phyloP scores from a whole-genome alignment of 2,888 invertebrate species.

The Pilophorus perplexus region DNA sequence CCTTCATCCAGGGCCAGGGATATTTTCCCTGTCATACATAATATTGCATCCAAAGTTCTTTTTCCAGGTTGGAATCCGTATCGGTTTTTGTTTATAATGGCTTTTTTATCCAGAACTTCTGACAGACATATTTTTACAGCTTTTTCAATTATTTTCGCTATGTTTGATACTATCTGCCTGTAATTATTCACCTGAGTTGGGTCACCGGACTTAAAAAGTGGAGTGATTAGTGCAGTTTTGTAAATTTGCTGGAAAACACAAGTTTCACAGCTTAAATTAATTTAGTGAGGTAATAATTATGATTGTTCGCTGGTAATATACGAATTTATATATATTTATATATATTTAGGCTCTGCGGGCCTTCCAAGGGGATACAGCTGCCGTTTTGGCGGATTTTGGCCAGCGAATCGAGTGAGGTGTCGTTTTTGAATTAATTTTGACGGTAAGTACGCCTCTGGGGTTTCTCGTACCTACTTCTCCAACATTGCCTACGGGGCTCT shows the following conservation, averaged over 20 bases:
- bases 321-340: too few relatives aligned
- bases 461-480: too few relatives aligned
- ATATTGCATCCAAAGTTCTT: conserved; percentile 23
- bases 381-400: too few relatives aligned
- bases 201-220: conserved; percentile 15
- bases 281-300: not conserved
- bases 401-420: too few relatives aligned
- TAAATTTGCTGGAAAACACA: conserved; percentile 13
- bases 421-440: too few relatives aligned
- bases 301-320: too few relatives aligned
- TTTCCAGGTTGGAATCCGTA: conserved; percentile 26
- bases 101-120: conserved; percentile 1
- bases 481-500: too few relatives aligned
- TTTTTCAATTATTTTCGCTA: conserved; percentile 29
- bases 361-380: too few relatives aligned
- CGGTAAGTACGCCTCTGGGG: too few relatives aligned
- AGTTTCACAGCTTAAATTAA: not conserved
- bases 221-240: conserved; percentile 15
- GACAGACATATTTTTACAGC: conserved; percentile 13
- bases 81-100: conserved; percentile 4
- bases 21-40: not conserved
- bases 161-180: conserved; percentile 19
- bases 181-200: conserved; percentile 17
- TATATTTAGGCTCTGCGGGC: too few relatives aligned
- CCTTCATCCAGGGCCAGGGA: conserved; percentile 13